These are phyloP conservation scores for Macrocentrus cingulum DNA, from an alignment of 1,140 invertebrate species.

Conservation along the genomic window DNA sequence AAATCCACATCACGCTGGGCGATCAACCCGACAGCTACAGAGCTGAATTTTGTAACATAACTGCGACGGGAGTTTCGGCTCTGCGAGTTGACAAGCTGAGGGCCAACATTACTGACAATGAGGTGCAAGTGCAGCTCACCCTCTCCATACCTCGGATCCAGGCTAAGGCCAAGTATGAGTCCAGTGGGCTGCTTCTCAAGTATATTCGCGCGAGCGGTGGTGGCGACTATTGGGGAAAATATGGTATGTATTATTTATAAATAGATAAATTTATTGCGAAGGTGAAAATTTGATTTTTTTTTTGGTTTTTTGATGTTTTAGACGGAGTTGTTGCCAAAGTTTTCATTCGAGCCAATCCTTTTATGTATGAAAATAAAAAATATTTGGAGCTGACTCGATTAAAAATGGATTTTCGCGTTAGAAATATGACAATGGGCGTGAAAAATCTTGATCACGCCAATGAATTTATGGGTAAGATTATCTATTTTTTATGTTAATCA, in stretches of 20 bases:
- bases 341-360: constrained; percentile 72
- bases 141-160: constrained; percentile 76
- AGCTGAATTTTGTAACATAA: constrained; percentile 75
- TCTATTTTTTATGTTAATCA: constrained; percentile 16
- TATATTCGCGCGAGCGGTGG: constrained; percentile 78
- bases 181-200: constrained; percentile 75
- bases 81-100: constrained; percentile 74
- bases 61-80: constrained; percentile 76
- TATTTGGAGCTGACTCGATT: constrained; percentile 71
- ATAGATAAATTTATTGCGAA: background rate
- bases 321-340: constrained; percentile 81
- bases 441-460: constrained; percentile 79
- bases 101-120: constrained; percentile 59
- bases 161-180: constrained; percentile 73
- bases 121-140: constrained; percentile 76
- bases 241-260: constrained; percentile 60
- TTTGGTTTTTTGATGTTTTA: constrained; percentile 55
- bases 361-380: constrained; percentile 61
- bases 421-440: constrained; percentile 78
- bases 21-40: constrained; percentile 76
- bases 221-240: constrained; percentile 85
- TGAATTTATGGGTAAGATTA: constrained; percentile 73
- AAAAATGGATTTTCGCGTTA: constrained; percentile 80
- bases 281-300: too few species aligned
- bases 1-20: constrained; percentile 76